phyloP scores from a whole-genome alignment of 2,888 invertebrate genomes.

The Tiliacea citrago region DNA sequence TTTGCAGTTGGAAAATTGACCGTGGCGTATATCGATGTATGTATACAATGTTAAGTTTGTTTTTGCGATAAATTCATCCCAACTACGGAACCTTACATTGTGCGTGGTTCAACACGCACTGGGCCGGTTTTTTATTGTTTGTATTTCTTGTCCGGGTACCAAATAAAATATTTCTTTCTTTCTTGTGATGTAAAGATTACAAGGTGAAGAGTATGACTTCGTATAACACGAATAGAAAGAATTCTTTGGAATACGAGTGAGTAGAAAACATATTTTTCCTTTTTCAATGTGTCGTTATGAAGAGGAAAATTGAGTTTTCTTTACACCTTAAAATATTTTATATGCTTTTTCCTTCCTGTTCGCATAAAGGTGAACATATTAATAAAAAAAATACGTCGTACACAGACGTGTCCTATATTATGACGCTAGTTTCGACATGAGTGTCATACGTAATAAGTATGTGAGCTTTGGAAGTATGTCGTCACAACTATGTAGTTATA shows the following conservation, averaged over 20 bases:
- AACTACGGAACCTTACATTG: too few relatives aligned
- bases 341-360: slow-evolving; percentile 14
- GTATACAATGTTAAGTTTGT: too few relatives aligned
- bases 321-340: neutral
- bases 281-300: slow-evolving; percentile 11
- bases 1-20: too few relatives aligned
- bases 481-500: neutral
- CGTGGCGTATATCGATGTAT: too few relatives aligned
- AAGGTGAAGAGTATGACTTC: neutral
- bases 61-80: too few relatives aligned
- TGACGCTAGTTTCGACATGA: neutral
- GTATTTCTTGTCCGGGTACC: too few relatives aligned
- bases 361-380: neutral
- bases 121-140: too few relatives aligned
- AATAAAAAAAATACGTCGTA: neutral
- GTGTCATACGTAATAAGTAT: too few relatives aligned
- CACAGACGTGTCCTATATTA: neutral
- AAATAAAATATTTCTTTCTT: too few relatives aligned
- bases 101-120: too few relatives aligned
- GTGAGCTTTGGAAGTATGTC: too few relatives aligned
- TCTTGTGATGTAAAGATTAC: neutral
- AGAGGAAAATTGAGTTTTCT: slow-evolving; percentile 18
- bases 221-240: neutral
- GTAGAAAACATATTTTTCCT: slow-evolving; percentile 1
- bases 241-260: neutral